Evolutionary conservation across 2,888 invertebrate genomes (phyloP).

Genomic region (Phyto melanocephala): DNA sequence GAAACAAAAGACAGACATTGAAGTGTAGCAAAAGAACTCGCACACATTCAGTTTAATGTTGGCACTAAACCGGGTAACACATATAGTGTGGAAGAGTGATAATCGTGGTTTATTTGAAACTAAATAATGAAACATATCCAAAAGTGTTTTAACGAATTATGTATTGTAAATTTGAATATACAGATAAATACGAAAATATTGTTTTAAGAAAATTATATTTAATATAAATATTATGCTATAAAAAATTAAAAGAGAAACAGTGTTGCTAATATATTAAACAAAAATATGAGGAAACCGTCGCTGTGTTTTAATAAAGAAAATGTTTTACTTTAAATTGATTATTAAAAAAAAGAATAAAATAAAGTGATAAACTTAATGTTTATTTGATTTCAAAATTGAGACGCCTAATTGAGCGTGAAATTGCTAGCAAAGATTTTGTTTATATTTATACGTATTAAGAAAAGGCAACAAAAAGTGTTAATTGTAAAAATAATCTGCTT

Average conservation of each 20-base stretch:
- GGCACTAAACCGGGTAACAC: constrained; percentile 79
- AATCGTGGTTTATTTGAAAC: not conserved
- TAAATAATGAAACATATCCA: not conserved
- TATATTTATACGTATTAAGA: not conserved
- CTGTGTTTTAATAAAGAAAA: not conserved
- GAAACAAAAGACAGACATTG: constrained; percentile 67
- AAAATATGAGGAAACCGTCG: constrained; percentile 11
- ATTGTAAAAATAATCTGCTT: constrained; percentile 27
- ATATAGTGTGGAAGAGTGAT: constrained; percentile 69
- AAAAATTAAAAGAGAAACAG: too few relatives aligned
- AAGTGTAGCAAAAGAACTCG: constrained; percentile 75
- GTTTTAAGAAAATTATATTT: too few relatives aligned
- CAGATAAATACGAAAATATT: too few relatives aligned
- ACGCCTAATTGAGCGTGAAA: constrained; percentile 75
- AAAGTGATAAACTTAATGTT: constrained; percentile 29
- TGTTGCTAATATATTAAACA: too few relatives aligned
- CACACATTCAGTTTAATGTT: constrained; percentile 79
- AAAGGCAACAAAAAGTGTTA: constrained; percentile 30
- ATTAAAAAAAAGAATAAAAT: constrained; percentile 3
- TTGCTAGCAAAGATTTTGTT: constrained; percentile 67
- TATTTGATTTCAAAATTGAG: constrained; percentile 34
- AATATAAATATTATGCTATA: too few relatives aligned
- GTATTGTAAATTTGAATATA: too few relatives aligned
- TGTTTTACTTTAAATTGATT: constrained; percentile 13
- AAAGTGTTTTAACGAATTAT: too few relatives aligned